These are phyloP conservation scores for Actinia tenebrosa DNA, from an alignment of 64 coral and sea anemone species.

Conservation along the genomic window DNA sequence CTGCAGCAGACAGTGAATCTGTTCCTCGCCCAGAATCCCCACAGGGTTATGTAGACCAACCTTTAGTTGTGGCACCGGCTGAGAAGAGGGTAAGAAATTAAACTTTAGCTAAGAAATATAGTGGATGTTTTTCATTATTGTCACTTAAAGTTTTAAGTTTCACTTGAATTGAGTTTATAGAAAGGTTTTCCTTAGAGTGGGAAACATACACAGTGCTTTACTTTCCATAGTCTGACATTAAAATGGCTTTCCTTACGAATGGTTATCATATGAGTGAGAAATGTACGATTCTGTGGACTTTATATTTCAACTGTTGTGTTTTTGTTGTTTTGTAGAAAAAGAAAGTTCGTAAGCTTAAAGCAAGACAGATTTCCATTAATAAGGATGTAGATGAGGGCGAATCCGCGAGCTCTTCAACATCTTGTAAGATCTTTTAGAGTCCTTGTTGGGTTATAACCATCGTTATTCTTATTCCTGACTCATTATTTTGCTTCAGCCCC, in stretches of 20 bases:
- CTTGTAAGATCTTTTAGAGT: neutral
- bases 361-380: neutral
- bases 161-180: too few relatives aligned
- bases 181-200: too few relatives aligned
- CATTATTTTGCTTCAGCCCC: neutral
- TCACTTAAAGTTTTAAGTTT: too few relatives aligned
- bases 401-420: neutral
- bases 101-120: too few relatives aligned
- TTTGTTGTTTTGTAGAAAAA: neutral
- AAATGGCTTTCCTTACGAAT: too few relatives aligned
- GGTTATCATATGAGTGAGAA: too few relatives aligned
- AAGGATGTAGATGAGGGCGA: neutral
- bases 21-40: neutral
- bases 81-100: neutral
- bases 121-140: too few relatives aligned
- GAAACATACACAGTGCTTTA: too few relatives aligned
- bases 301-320: neutral
- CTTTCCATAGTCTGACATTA: too few relatives aligned
- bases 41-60: neutral
- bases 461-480: neutral
- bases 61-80: neutral
- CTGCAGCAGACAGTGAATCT: neutral
- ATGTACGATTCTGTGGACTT: too few relatives aligned
- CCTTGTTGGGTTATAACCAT: neutral
- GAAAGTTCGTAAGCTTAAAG: neutral